A percentile compares a stretch with the other conserved stretches of the same genome.
These are phyloP conservation scores for Ochotona princeps DNA, from an alignment of 2,113 vertebrate species.

Conservation along the genomic window DNA sequence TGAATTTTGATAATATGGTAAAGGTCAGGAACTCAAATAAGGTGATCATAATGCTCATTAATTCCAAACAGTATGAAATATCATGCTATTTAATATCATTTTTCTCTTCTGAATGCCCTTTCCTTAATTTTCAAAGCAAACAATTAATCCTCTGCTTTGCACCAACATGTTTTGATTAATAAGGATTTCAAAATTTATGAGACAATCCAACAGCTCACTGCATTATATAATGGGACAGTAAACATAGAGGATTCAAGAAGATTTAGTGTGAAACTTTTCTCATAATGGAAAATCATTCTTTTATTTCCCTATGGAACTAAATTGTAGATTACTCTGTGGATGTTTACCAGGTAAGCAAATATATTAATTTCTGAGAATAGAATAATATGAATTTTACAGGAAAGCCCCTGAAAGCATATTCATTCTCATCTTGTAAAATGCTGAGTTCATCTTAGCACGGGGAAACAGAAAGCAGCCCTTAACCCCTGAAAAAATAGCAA, in stretches of 20 bases:
- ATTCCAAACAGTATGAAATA: slow-evolving; percentile 59
- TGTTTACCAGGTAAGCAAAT: slow-evolving; percentile 39
- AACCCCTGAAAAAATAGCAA: not conserved
- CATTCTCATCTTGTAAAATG: slow-evolving; percentile 45
- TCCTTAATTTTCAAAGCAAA: slow-evolving; percentile 74
- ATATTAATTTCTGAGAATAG: slow-evolving; percentile 49
- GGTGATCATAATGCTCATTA: slow-evolving; percentile 56
- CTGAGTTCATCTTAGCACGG: not conserved
- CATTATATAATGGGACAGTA: not conserved
- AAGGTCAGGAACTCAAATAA: slow-evolving; percentile 69
- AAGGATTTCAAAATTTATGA: slow-evolving; percentile 65
- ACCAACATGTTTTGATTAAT: slow-evolving; percentile 64
- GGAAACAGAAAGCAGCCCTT: not conserved
- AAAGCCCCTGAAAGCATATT: not conserved
- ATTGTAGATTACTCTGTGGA: not conserved
- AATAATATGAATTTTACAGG: slow-evolving; percentile 26
- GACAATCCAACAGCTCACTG: slow-evolving; percentile 39
- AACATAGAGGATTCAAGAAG: slow-evolving; percentile 8
- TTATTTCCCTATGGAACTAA: not conserved
- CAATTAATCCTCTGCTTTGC: slow-evolving; percentile 64
- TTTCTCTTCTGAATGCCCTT: slow-evolving; percentile 58
- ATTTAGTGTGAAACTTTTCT: slow-evolving; percentile 47
- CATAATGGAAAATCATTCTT: slow-evolving; percentile 13
- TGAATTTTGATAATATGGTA: slow-evolving; percentile 66
- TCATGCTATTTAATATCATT: slow-evolving; percentile 62